A percentile compares a stretch with the other conserved stretches of the same genome.
Conservation (phyloP, 2,888 invertebrate genomes). For the Amaurobius ferox region DNA sequence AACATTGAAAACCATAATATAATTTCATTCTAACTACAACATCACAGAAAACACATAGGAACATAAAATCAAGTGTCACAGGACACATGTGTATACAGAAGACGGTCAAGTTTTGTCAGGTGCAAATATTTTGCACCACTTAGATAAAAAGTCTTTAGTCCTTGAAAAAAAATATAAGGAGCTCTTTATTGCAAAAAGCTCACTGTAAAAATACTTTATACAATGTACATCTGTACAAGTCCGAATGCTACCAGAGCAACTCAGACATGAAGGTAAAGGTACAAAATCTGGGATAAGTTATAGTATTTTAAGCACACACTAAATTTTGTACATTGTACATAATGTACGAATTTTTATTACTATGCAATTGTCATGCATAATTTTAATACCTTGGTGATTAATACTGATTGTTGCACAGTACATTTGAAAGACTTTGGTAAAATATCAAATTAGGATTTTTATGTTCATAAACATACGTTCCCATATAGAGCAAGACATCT, state of each 20-base stretch:
- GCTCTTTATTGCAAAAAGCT: not conserved
- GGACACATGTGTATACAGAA: constrained; percentile 61
- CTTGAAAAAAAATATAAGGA: constrained; percentile 47
- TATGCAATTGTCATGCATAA: not conserved
- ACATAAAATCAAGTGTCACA: constrained; percentile 28
- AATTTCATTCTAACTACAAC: constrained; percentile 11
- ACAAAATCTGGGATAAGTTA: constrained; percentile 19
- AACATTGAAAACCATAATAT: not conserved
- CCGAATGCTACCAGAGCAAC: constrained; percentile 57
- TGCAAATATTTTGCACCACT: constrained; percentile 21
- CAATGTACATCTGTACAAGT: constrained; percentile 56
- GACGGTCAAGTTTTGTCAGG: constrained; percentile 17
- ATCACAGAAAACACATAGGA: constrained; percentile 34
- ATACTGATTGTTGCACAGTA: not conserved
- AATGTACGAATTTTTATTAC: not conserved
- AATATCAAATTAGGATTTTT: not conserved
- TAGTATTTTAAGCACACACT: not conserved
- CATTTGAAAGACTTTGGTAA: not conserved
- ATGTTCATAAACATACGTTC: not conserved
- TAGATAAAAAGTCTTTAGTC: constrained; percentile 40
- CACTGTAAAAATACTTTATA: constrained; percentile 62
- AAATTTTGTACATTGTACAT: constrained; percentile 23
- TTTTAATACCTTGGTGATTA: not conserved
- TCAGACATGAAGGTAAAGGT: constrained; percentile 4
- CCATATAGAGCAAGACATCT: no score